Evolutionary conservation across 2,113 vertebrate genomes (phyloP).

Genomic region (Tylochromis polylepis): DNA sequence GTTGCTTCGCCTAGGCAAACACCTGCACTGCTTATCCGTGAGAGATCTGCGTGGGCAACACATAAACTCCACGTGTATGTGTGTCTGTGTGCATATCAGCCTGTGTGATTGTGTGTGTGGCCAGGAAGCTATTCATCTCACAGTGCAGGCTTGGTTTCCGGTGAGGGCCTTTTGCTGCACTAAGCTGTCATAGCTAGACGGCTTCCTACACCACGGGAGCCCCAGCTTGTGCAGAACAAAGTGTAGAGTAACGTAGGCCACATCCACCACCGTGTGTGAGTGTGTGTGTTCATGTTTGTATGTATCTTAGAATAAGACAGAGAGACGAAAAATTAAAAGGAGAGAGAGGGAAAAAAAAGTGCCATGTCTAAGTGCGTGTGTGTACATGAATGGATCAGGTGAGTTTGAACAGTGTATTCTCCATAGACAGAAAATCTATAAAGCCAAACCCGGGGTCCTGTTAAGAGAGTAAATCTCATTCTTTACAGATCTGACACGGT

Average conservation of each 20-base stretch:
- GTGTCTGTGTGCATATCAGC: constrained; percentile 5
- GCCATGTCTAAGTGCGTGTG: background rate
- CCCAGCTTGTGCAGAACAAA: constrained; percentile 48
- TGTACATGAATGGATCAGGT: constrained; percentile 42
- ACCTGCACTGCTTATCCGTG: constrained; percentile 65
- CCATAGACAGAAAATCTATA: constrained; percentile 67
- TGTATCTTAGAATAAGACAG: background rate
- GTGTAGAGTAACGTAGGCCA: constrained; percentile 39
- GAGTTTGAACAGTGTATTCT: constrained; percentile 53
- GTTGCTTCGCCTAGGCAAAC: constrained; percentile 48
- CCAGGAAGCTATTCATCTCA: constrained; percentile 68
- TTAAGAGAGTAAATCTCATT: constrained; percentile 69
- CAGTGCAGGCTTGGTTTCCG: constrained; percentile 60
- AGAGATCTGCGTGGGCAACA: constrained; percentile 56
- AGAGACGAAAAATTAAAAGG: constrained; percentile 9
- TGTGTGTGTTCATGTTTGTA: background rate
- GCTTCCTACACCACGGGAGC: constrained; percentile 60
- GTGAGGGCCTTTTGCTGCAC: constrained; percentile 53
- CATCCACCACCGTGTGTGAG: constrained; percentile 19
- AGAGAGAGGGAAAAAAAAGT: background rate
- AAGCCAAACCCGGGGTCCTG: constrained; percentile 60
- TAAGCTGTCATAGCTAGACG: constrained; percentile 53
- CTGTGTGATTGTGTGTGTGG: constrained; percentile 31
- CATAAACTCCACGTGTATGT: constrained; percentile 1
- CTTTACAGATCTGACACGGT: constrained; percentile 67